Evolutionary conservation across 2,113 vertebrate genomes (phyloP).

Genomic region (Tilapia sparmanii): DNA sequence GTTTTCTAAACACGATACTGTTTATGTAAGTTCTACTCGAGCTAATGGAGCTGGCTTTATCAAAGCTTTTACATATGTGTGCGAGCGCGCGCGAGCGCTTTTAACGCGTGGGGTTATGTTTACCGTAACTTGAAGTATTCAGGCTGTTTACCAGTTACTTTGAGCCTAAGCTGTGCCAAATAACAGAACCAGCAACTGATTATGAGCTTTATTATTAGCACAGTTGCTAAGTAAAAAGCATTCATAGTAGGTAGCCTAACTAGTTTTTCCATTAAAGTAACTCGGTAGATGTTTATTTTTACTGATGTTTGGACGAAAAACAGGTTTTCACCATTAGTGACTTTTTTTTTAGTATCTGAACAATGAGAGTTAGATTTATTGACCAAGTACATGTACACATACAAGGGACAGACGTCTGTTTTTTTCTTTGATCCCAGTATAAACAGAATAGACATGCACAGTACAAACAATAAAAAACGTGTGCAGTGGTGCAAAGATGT

Average conservation of each 20-base stretch:
- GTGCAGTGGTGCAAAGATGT: neutral
- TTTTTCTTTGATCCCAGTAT: neutral
- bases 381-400: neutral
- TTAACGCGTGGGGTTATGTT: neutral
- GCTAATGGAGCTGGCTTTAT: neutral
- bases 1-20: neutral
- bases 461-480: neutral
- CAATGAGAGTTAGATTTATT: neutral
- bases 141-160: neutral
- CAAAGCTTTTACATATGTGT: neutral
- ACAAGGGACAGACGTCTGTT: neutral
- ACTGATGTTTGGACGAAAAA: neutral
- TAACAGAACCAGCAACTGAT: neutral
- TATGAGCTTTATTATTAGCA: neutral
- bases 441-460: neutral
- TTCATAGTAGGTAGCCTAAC: neutral
- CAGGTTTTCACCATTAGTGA: neutral
- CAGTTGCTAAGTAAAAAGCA: neutral
- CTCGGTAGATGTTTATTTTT: neutral
- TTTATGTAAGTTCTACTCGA: neutral
- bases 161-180: neutral
- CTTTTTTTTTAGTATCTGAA: neutral
- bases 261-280: neutral
- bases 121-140: neutral
- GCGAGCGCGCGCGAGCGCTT: neutral